Percentiles rank a stretch among this genome's conserved stretches.
phyloP scores from a whole-genome alignment of 2,888 invertebrate species.

The Andrena bucephala region DNA sequence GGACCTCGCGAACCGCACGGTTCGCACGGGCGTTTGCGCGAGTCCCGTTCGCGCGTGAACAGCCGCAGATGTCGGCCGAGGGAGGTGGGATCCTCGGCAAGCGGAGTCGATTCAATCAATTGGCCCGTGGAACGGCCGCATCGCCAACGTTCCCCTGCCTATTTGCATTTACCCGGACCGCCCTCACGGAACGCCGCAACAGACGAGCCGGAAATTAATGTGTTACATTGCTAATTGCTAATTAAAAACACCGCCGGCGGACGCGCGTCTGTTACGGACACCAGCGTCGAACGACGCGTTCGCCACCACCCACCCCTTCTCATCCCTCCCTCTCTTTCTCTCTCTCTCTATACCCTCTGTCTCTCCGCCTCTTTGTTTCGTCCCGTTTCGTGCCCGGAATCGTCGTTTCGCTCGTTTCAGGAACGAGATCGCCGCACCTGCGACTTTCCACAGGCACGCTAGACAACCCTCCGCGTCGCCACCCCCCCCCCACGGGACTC shows the following conservation, averaged over 20 bases:
- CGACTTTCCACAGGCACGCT: constrained; percentile 25
- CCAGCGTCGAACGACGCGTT: constrained; percentile 5
- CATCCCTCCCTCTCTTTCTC: neutral
- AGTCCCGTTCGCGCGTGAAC: constrained; percentile 35
- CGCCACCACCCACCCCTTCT: neutral
- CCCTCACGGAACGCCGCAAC: constrained; percentile 80
- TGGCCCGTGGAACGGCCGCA: constrained; percentile 73
- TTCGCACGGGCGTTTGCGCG: constrained; percentile 32
- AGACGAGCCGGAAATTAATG: constrained; percentile 84
- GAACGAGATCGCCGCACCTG: constrained; percentile 44
- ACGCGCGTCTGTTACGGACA: constrained; percentile 20
- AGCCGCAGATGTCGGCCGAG: constrained; percentile 46
- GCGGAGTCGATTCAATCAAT: constrained; percentile 84
- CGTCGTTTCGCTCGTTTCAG: constrained; percentile 36
- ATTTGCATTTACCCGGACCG: constrained; percentile 81
- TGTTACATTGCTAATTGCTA: constrained; percentile 84
- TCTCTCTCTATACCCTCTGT: neutral
- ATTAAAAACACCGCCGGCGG: constrained; percentile 81
- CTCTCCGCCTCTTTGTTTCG: neutral
- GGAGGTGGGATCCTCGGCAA: constrained; percentile 34
- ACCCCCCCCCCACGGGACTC: neutral
- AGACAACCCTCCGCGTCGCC: neutral
- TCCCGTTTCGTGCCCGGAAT: neutral
- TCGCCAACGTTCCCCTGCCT: constrained; percentile 64
- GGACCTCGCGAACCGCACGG: constrained; percentile 49